A percentile compares a stretch with the other conserved stretches of the same genome.
Evolutionary conservation across 2,888 invertebrate genomes (phyloP).

Genomic region (Polymixis flavicincta): DNA sequence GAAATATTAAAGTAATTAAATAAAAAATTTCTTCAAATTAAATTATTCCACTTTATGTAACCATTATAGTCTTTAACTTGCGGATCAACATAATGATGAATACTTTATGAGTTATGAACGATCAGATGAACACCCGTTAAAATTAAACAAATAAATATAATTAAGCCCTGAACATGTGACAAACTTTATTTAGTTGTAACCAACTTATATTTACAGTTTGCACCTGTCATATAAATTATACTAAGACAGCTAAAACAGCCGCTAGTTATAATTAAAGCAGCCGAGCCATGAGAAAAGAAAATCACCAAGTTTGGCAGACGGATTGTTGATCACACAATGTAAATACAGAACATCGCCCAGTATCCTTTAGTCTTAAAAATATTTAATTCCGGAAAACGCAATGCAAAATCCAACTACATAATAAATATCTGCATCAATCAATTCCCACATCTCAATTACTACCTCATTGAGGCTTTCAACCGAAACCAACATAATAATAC

Average conservation of each 20-base stretch:
- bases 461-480: constrained; percentile 1
- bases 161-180: neutral
- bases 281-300: neutral
- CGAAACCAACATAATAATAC: neutral
- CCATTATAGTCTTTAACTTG: too few relatives aligned
- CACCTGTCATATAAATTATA: too few relatives aligned
- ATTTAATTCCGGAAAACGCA: neutral
- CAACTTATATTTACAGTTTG: too few relatives aligned
- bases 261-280: neutral
- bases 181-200: too few relatives aligned
- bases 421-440: neutral
- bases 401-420: neutral
- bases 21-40: too few relatives aligned
- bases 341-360: neutral
- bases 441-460: neutral
- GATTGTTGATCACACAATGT: neutral
- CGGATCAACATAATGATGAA: too few relatives aligned
- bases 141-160: neutral
- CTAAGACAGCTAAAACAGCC: too few relatives aligned
- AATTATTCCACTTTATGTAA: too few relatives aligned
- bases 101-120: too few relatives aligned
- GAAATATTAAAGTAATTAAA: too few relatives aligned
- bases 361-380: neutral
- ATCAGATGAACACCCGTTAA: too few relatives aligned
- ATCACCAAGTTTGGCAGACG: neutral